Evolutionary conservation across 1,140 invertebrate species (phyloP).

Genomic region (Aphaenogaster floridana): DNA sequence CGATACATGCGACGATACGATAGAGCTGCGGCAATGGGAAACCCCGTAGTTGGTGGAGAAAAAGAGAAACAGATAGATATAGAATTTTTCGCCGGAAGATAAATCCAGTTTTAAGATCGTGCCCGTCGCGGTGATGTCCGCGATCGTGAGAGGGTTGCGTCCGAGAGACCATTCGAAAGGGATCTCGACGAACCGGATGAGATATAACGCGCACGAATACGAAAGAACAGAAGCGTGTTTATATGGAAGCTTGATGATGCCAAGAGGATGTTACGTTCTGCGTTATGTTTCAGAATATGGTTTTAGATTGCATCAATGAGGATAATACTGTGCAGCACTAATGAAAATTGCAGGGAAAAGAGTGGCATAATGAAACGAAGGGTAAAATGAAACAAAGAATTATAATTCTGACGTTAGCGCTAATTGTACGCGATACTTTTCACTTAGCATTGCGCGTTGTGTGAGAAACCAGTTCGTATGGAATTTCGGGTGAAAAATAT

Average conservation of each 20-base stretch:
- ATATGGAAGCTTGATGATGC: constrained; percentile 5
- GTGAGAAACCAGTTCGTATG: background rate
- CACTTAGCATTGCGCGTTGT: background rate
- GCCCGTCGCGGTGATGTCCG: constrained; percentile 12
- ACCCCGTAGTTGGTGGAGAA: constrained; percentile 16
- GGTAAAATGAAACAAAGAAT: background rate
- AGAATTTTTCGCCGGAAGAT: constrained; percentile 55
- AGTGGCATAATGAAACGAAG: background rate
- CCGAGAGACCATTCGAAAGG: background rate
- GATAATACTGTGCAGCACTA: background rate
- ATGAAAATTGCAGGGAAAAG: background rate
- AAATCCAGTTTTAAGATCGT: constrained; percentile 58
- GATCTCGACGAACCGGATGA: background rate
- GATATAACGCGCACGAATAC: background rate
- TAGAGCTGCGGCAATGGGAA: constrained; percentile 67
- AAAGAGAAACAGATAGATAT: constrained; percentile 23
- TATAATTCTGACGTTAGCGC: background rate
- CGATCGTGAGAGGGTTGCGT: constrained; percentile 21
- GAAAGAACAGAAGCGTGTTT: background rate
- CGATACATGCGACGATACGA: constrained; percentile 69
- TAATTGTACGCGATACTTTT: background rate
- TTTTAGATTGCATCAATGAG: background rate
- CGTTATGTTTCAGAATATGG: background rate
- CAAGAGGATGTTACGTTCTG: background rate
- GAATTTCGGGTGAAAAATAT: background rate